Evolutionary conservation across 1,140 invertebrate species (phyloP).

Genomic region (Cyphomyrmex costatus): DNA sequence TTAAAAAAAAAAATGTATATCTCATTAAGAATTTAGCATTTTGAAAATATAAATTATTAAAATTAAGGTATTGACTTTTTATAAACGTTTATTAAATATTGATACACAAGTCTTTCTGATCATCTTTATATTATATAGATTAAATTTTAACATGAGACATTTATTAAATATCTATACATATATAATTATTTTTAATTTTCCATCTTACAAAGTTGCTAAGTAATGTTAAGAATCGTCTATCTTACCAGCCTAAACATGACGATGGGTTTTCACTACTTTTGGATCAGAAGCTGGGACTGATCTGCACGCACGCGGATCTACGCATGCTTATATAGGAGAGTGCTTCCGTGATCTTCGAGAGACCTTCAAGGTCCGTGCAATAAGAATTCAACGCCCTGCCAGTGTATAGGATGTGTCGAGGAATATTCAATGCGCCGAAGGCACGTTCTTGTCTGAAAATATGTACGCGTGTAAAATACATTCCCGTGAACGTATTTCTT

Average conservation of each 20-base stretch:
- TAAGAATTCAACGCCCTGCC: slow-evolving; percentile 25
- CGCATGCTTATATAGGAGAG: slow-evolving; percentile 81
- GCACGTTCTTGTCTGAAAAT: slow-evolving; percentile 46
- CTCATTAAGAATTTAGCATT: too few relatives aligned
- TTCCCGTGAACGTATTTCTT: slow-evolving; percentile 9
- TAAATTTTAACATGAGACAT: too few relatives aligned
- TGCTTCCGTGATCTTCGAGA: slow-evolving; percentile 72
- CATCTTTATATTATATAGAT: too few relatives aligned
- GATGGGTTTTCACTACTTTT: slow-evolving; percentile 76
- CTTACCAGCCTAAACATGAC: slow-evolving; percentile 84
- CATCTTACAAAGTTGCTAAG: neutral
- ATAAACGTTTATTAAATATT: too few relatives aligned
- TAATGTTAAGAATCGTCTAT: neutral
- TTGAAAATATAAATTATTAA: too few relatives aligned
- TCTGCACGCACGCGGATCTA: slow-evolving; percentile 76
- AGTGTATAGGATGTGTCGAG: slow-evolving; percentile 33
- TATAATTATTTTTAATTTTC: slow-evolving; percentile 12
- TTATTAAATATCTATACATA: neutral
- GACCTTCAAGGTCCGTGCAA: slow-evolving; percentile 75
- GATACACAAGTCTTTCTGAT: too few relatives aligned
- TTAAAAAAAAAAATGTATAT: too few relatives aligned
- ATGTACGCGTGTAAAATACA: slow-evolving; percentile 15
- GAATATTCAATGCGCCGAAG: slow-evolving; percentile 50
- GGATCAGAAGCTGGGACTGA: slow-evolving; percentile 86
- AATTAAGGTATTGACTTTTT: too few relatives aligned